phyloP scores from a whole-genome alignment of 2,797 vertebrate species.

The Enteromius trimaculatus region DNA sequence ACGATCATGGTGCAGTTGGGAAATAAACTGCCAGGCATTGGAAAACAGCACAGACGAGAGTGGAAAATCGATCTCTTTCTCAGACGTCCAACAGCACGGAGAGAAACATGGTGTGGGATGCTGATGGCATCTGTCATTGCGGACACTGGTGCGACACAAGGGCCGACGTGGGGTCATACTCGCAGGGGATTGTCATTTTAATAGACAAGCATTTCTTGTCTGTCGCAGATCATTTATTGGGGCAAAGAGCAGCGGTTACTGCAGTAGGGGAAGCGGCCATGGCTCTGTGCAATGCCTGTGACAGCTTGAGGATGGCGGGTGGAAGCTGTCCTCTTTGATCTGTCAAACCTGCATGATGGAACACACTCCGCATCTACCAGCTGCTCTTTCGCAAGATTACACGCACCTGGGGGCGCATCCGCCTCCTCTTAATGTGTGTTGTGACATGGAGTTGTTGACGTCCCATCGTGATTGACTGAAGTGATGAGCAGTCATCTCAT shows the following conservation, averaged over 20 bases:
- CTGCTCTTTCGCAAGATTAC: slow-evolving; percentile 43
- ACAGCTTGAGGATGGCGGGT: slow-evolving; percentile 57
- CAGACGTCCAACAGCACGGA: slow-evolving; percentile 7
- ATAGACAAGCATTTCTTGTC: slow-evolving; percentile 49
- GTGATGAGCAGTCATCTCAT: slow-evolving; percentile 42
- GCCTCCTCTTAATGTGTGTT: slow-evolving; percentile 34
- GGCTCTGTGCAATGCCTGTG: slow-evolving; percentile 33
- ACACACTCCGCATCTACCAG: slow-evolving; percentile 27
- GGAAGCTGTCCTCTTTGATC: slow-evolving; percentile 66
- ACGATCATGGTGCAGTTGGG: slow-evolving; percentile 25
- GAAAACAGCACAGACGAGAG: slow-evolving; percentile 18
- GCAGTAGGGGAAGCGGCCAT: slow-evolving; percentile 35
- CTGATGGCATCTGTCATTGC: slow-evolving; percentile 43
- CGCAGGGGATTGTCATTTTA: slow-evolving; percentile 48
- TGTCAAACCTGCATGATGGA: slow-evolving; percentile 59
- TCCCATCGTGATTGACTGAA: slow-evolving; percentile 35
- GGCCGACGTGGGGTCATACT: slow-evolving; percentile 36
- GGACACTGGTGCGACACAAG: neutral
- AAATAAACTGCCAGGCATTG: slow-evolving; percentile 33
- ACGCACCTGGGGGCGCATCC: slow-evolving; percentile 20
- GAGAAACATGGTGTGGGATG: slow-evolving; percentile 26
- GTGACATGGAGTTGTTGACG: slow-evolving; percentile 44
- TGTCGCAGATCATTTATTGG: slow-evolving; percentile 49
- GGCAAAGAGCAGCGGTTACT: slow-evolving; percentile 51
- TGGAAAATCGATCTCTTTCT: slow-evolving; percentile 32